phyloP scores from a whole-genome alignment of 35 echinoderm and acorn worm genomes.

The Heliocidaris erythrogramma region DNA sequence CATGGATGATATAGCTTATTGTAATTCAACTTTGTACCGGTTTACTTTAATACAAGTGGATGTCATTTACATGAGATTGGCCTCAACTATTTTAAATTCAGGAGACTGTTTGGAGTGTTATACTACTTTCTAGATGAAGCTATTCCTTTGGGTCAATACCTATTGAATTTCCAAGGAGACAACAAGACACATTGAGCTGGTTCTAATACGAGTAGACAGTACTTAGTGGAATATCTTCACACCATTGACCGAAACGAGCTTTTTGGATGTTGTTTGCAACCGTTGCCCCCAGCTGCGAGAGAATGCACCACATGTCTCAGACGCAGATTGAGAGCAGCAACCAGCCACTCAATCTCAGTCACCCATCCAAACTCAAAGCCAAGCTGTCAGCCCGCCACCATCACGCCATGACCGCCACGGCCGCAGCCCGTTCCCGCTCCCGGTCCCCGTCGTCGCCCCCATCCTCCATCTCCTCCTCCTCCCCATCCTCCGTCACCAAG shows the following conservation, averaged over 20 bases:
- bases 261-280: not conserved
- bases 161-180: not conserved
- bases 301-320: slow-evolving; percentile 67
- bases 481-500: not conserved
- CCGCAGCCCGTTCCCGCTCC: not conserved
- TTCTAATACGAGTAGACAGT: not conserved
- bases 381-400: slow-evolving; percentile 55
- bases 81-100: not conserved
- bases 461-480: not conserved
- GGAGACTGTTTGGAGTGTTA: not conserved
- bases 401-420: slow-evolving; percentile 3
- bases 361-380: slow-evolving; percentile 66
- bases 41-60: not conserved
- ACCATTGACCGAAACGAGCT: not conserved
- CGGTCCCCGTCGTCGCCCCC: not conserved
- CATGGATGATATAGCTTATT: not conserved
- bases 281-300: not conserved
- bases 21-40: not conserved
- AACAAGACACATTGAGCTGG: not conserved
- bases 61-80: not conserved
- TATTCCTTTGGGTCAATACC: not conserved
- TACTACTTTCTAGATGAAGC: not conserved
- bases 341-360: slow-evolving; percentile 62
- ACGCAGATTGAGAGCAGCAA: slow-evolving; percentile 58
- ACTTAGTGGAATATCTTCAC: not conserved